Evolutionary conservation across 2,888 invertebrate genomes (phyloP).

Genomic region (Chorisops tibialis): DNA sequence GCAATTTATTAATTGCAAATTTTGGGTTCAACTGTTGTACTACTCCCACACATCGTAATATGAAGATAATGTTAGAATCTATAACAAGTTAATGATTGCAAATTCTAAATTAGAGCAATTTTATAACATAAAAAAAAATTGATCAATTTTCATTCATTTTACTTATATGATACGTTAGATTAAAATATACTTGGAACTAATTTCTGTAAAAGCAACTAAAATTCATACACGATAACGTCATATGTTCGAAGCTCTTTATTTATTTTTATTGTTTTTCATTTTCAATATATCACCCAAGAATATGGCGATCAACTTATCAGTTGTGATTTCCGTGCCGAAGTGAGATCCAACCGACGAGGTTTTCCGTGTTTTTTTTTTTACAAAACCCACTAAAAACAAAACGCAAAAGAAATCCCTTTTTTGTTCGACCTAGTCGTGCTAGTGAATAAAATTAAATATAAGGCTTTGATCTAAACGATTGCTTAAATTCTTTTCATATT

Average conservation of each 20-base stretch:
- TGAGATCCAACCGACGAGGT: not conserved
- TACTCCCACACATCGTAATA: too few species aligned
- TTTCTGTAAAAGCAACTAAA: slow-evolving; percentile 4
- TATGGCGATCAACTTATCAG: not conserved
- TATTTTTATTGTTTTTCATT: not conserved
- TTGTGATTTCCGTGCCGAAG: slow-evolving; percentile 17
- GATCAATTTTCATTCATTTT: slow-evolving; percentile 14
- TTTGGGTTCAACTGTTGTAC: not conserved
- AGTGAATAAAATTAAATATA: too few species aligned
- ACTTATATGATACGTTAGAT: slow-evolving; percentile 3
- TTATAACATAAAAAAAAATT: too few species aligned
- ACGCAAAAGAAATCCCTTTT: too few species aligned
- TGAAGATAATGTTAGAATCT: too few species aligned
- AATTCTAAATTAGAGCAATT: too few species aligned
- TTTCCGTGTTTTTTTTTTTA: too few species aligned
- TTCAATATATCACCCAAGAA: slow-evolving; percentile 16
- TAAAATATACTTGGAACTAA: not conserved
- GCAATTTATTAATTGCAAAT: slow-evolving; percentile 21
- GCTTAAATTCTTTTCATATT: too few species aligned
- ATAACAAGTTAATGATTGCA: too few species aligned
- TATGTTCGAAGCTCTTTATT: slow-evolving; percentile 1
- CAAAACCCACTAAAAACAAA: too few species aligned
- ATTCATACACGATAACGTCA: slow-evolving; percentile 7
- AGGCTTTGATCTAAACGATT: too few species aligned
- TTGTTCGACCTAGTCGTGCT: too few species aligned